Conservation (phyloP, 2,888 invertebrate species). For the Mactromeris polynyma region DNA sequence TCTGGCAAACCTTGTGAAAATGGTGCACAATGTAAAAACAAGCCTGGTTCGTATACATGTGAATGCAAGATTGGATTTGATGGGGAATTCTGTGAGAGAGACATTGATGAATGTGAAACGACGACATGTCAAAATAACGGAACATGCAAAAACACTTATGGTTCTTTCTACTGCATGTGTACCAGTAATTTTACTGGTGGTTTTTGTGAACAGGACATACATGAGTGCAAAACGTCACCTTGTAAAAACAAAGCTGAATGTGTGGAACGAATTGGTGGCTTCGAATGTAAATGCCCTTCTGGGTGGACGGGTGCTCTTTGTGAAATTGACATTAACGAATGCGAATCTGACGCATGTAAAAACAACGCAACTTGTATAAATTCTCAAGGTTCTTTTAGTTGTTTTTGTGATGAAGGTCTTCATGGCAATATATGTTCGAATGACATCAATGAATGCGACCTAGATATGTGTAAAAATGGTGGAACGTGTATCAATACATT, state of each 20-base stretch:
- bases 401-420: slow-evolving; percentile 28
- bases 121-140: slow-evolving; percentile 42
- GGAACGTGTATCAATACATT: slow-evolving; percentile 36
- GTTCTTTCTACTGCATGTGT: slow-evolving; percentile 36
- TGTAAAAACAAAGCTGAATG: slow-evolving; percentile 58
- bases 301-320: slow-evolving; percentile 59
- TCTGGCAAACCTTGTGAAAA: slow-evolving; percentile 46
- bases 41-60: slow-evolving; percentile 42
- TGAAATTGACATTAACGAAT: slow-evolving; percentile 33
- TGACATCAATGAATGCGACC: slow-evolving; percentile 45
- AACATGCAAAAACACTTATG: slow-evolving; percentile 37
- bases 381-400: slow-evolving; percentile 31
- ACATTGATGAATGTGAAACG: slow-evolving; percentile 52
- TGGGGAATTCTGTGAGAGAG: slow-evolving; percentile 36
- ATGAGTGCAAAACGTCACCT: slow-evolving; percentile 27
- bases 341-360: slow-evolving; percentile 20
- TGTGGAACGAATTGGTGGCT: slow-evolving; percentile 61
- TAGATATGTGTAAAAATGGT: slow-evolving; percentile 15
- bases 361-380: slow-evolving; percentile 42
- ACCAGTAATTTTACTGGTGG: slow-evolving; percentile 31
- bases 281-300: slow-evolving; percentile 66
- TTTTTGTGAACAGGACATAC: slow-evolving; percentile 27
- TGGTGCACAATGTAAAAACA: slow-evolving; percentile 44
- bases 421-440: slow-evolving; percentile 14
- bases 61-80: slow-evolving; percentile 40